These are phyloP conservation scores for Gymnocephalus cernua DNA, from an alignment of 2,113 vertebrate species.

Conservation along the genomic window DNA sequence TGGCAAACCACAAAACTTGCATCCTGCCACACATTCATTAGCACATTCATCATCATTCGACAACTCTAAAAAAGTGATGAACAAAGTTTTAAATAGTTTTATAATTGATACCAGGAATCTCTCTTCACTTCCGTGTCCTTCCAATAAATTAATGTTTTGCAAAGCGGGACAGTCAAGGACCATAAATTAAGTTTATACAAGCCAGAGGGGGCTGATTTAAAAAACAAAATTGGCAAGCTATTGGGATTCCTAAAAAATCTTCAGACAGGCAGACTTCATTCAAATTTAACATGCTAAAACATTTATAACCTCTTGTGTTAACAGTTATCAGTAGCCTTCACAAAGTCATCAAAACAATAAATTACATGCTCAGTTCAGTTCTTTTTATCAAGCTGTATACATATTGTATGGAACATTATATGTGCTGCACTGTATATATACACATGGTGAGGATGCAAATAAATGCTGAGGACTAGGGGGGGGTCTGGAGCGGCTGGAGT, in stretches of 20 bases:
- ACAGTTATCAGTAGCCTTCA: constrained; percentile 27
- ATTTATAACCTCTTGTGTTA: constrained; percentile 42
- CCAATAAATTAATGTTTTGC: constrained; percentile 53
- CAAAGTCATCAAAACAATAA: constrained; percentile 35
- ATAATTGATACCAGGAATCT: constrained; percentile 67
- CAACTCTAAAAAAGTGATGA: constrained; percentile 54
- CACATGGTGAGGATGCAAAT: constrained; percentile 70
- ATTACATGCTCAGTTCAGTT: constrained; percentile 19
- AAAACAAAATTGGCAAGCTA: too few relatives aligned
- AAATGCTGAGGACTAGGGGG: constrained; percentile 55
- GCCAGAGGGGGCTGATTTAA: constrained; percentile 49
- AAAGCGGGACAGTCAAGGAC: constrained; percentile 65
- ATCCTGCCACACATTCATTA: neutral
- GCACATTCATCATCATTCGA: constrained; percentile 18
- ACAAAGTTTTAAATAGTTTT: constrained; percentile 59
- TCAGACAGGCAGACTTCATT: constrained; percentile 38
- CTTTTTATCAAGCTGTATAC: constrained; percentile 37
- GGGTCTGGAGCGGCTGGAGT: constrained; percentile 50
- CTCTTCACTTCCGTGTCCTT: constrained; percentile 29
- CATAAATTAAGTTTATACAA: constrained; percentile 81
- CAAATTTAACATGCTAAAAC: constrained; percentile 11
- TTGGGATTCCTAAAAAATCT: constrained; percentile 51
- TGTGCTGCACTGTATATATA: constrained; percentile 47
- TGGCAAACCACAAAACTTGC: constrained; percentile 2
- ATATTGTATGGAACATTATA: constrained; percentile 47